Percentiles rank a stretch among this genome's conserved stretches.
Evolutionary conservation across 2,888 invertebrate genomes (phyloP).

Genomic region (Leptothorax acervorum): DNA sequence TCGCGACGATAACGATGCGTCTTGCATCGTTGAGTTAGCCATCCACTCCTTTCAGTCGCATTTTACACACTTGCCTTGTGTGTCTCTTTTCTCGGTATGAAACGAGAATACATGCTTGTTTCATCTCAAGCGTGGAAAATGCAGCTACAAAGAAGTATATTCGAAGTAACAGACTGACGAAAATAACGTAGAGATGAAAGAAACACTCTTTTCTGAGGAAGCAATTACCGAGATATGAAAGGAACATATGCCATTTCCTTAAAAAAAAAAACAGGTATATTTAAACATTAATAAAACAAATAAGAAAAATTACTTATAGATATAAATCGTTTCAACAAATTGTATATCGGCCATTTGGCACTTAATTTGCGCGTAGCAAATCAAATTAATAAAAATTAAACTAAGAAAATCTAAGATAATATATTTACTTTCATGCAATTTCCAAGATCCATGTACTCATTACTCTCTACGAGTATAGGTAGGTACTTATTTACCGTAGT

Average conservation of each 20-base stretch:
- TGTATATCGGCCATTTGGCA: background rate
- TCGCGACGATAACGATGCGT: conserved; percentile 39
- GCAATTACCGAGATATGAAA: background rate
- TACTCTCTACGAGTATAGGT: background rate
- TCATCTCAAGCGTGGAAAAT: conserved; percentile 17
- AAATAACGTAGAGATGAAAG: conserved; percentile 19
- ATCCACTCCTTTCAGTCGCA: background rate
- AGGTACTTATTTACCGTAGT: conserved; percentile 30
- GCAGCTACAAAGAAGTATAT: conserved; percentile 19
- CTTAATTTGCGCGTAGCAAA: background rate
- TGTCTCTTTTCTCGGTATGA: background rate
- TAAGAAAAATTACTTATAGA: background rate
- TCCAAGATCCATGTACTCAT: conserved; percentile 1
- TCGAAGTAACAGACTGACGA: background rate
- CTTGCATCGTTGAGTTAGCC: conserved; percentile 19
- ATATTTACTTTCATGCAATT: conserved; percentile 2
- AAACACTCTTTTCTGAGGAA: background rate
- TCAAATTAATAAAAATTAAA: background rate
- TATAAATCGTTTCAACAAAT: background rate
- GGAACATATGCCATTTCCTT: background rate
- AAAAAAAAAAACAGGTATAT: background rate
- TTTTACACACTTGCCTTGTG: conserved; percentile 2
- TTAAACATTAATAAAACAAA: background rate
- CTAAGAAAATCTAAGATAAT: background rate
- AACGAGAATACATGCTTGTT: conserved; percentile 12